Conservation (phyloP, 2,797 vertebrate genomes). For the Aselliscus stoliczkanus region DNA sequence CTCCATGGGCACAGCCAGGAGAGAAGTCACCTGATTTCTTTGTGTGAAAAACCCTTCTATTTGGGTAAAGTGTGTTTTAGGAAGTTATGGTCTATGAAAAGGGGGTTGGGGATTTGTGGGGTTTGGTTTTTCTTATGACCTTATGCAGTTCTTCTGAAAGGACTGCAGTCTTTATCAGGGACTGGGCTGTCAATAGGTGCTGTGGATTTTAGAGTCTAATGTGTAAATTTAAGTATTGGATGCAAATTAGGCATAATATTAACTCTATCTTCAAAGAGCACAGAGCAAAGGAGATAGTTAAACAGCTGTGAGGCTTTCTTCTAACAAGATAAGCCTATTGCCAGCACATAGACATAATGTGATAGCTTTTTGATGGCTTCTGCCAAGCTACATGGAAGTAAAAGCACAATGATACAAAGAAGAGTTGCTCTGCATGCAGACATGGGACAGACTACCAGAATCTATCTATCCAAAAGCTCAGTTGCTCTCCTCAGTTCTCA, state of each 20-base stretch:
- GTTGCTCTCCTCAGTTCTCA: neutral
- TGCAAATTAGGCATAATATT: constrained; percentile 55
- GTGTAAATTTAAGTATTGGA: constrained; percentile 48
- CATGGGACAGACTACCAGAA: neutral
- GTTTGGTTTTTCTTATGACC: no score
- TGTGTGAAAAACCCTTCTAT: neutral
- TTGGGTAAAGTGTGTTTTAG: neutral
- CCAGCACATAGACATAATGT: neutral
- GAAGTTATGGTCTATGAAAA: neutral
- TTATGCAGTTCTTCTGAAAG: neutral
- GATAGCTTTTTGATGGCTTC: neutral
- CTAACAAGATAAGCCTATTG: neutral
- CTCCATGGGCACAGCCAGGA: neutral
- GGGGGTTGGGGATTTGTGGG: no score
- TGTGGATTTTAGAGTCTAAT: constrained; percentile 10
- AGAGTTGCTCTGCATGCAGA: neutral
- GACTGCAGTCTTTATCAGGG: neutral
- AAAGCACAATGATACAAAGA: neutral
- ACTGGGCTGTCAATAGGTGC: neutral
- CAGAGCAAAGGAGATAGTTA: neutral
- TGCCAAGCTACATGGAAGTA: neutral
- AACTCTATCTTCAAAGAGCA: constrained; percentile 42
- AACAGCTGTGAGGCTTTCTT: neutral
- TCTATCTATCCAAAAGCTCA: neutral
- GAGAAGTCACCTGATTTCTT: neutral